Percentiles rank a stretch among this genome's conserved stretches.
phyloP scores from a whole-genome alignment of 2,888 invertebrate species.

The Chymomyza amoena region DNA sequence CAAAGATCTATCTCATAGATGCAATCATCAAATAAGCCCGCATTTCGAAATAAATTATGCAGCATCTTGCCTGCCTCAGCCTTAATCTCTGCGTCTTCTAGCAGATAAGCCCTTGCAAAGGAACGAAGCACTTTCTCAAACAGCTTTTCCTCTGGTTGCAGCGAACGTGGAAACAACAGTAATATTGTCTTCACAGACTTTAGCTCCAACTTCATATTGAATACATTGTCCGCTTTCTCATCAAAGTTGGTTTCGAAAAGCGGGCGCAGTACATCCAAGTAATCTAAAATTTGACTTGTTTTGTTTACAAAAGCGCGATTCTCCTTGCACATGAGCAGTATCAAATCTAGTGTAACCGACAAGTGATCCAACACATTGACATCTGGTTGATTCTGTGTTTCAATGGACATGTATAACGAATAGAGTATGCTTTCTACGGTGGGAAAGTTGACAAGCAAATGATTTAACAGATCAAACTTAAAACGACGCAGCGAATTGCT shows the following conservation, averaged over 20 bases:
- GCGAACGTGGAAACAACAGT: slow-evolving; percentile 79
- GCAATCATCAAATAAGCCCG: slow-evolving; percentile 83
- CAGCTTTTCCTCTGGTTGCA: slow-evolving; percentile 80
- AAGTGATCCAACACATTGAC: slow-evolving; percentile 76
- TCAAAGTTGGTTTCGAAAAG: slow-evolving; percentile 68
- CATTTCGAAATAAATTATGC: slow-evolving; percentile 82
- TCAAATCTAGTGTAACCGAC: slow-evolving; percentile 74
- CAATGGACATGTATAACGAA: slow-evolving; percentile 69
- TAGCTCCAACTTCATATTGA: slow-evolving; percentile 71
- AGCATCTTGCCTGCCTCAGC: slow-evolving; percentile 81
- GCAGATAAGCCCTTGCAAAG: slow-evolving; percentile 81
- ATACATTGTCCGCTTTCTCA: slow-evolving; percentile 26
- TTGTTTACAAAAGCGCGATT: slow-evolving; percentile 76
- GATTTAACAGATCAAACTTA: slow-evolving; percentile 77
- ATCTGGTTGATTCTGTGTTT: slow-evolving; percentile 16
- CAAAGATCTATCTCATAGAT: slow-evolving; percentile 84
- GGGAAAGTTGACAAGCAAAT: slow-evolving; percentile 76
- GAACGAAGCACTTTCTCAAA: slow-evolving; percentile 81
- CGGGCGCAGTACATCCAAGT: slow-evolving; percentile 75
- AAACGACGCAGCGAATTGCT: slow-evolving; percentile 75
- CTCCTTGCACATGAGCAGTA: slow-evolving; percentile 74
- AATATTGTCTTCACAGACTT: slow-evolving; percentile 77
- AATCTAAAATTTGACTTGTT: slow-evolving; percentile 76
- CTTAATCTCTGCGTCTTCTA: slow-evolving; percentile 73
- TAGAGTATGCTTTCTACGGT: slow-evolving; percentile 72